phyloP scores from a whole-genome alignment of 2,113 vertebrate genomes.

The Clarias batrachus region DNA sequence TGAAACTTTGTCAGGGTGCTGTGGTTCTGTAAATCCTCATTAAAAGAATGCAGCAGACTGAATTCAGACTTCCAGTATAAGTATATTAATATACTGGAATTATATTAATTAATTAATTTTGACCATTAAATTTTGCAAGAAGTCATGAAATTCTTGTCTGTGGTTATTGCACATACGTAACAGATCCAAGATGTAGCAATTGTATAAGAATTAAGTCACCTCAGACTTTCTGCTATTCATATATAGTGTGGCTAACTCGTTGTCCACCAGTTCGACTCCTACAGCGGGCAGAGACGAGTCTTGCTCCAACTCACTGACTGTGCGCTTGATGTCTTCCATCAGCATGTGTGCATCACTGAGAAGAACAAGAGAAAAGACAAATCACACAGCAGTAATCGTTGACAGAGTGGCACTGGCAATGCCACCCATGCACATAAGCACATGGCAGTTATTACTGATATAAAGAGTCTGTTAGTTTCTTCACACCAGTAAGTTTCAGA shows the following conservation, averaged over 20 bases:
- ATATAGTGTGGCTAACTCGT: conserved; percentile 90
- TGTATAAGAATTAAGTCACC: conserved; percentile 69
- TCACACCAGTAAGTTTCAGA: not conserved
- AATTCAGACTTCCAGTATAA: not conserved
- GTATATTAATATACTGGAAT: not conserved
- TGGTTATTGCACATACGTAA: not conserved
- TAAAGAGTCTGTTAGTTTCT: conserved; percentile 11
- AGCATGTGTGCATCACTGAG: conserved; percentile 95
- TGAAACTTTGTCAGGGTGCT: not conserved
- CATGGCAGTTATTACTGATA: not conserved
- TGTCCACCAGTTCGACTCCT: conserved; percentile 93
- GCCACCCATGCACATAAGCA: not conserved
- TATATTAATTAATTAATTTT: too few species aligned
- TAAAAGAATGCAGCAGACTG: not conserved
- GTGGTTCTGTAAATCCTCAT: not conserved
- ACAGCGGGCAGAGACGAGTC: conserved; percentile 91
- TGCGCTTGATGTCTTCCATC: conserved; percentile 95
- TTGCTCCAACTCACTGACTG: conserved; percentile 91
- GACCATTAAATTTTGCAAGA: not conserved
- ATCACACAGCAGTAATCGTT: not conserved
- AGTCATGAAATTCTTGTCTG: not conserved
- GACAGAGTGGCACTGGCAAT: not conserved
- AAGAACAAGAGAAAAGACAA: not conserved
- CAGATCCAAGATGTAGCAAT: not conserved
- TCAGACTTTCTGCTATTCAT: conserved; percentile 99